A percentile compares a stretch with the other conserved stretches of the same genome.
phyloP scores from a whole-genome alignment of 2,888 invertebrate genomes.

The Platerodrilus igneus region DNA sequence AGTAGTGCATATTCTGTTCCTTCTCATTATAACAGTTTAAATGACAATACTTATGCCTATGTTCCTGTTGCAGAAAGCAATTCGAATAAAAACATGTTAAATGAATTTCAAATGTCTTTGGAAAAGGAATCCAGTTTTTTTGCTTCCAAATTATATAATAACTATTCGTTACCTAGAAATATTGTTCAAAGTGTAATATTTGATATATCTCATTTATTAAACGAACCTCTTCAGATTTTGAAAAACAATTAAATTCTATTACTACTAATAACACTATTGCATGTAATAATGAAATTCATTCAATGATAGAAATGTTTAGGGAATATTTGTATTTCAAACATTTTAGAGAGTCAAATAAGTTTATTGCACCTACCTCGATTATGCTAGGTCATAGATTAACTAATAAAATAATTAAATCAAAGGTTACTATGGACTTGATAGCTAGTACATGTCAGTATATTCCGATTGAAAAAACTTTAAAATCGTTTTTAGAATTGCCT shows the following conservation, averaged over 20 bases:
- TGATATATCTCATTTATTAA: not conserved
- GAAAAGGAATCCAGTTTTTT: not conserved
- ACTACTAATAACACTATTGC: not conserved
- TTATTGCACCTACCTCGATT: not conserved
- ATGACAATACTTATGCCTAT: too few relatives aligned
- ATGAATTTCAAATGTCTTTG: not conserved
- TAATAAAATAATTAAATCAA: not conserved
- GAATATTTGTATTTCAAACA: slow-evolving; percentile 1
- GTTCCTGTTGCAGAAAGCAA: not conserved
- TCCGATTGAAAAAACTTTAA: slow-evolving; percentile 5
- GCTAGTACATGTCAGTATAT: slow-evolving; percentile 1
- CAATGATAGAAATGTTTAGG: not conserved
- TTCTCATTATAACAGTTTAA: too few relatives aligned
- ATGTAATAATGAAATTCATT: not conserved
- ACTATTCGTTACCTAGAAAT: not conserved
- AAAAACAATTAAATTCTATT: not conserved
- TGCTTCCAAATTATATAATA: slow-evolving; percentile 5
- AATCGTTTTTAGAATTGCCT: slow-evolving; percentile 9
- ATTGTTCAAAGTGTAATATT: not conserved
- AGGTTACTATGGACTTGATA: not conserved
- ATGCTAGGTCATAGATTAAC: not conserved
- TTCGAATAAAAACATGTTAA: not conserved
- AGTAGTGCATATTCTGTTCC: too few relatives aligned
- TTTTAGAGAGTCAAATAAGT: slow-evolving; percentile 1
- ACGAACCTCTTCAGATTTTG: slow-evolving; percentile 1